phyloP scores from a whole-genome alignment of 2,113 vertebrate species.

The Neogobius melanostomus region DNA sequence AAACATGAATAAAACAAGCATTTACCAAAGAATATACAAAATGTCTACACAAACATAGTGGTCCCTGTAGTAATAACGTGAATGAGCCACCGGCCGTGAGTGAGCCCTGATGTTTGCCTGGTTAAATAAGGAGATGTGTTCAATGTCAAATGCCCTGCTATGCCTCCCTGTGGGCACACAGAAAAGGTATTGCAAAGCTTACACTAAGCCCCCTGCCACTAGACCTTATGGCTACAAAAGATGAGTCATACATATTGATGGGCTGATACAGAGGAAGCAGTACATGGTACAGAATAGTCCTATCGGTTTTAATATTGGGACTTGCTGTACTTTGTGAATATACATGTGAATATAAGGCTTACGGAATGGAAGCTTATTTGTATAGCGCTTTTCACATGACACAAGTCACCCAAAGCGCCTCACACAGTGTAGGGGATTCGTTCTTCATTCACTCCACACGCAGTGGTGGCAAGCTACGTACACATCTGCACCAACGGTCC shows the following conservation, averaged over 20 bases:
- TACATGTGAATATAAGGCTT: too few species aligned
- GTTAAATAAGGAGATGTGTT: conserved; percentile 39
- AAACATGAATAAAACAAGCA: background rate
- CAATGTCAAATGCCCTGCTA: conserved; percentile 41
- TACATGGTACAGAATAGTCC: conserved; percentile 34
- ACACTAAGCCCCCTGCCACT: conserved; percentile 3
- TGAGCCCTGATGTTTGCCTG: conserved; percentile 43
- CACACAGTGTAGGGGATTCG: too few species aligned
- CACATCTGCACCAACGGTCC: too few species aligned
- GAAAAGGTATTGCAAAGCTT: conserved; percentile 12
- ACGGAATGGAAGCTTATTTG: too few species aligned
- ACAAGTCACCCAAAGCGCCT: too few species aligned
- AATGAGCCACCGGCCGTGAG: conserved; percentile 55
- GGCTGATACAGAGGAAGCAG: conserved; percentile 27
- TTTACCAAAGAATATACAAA: background rate
- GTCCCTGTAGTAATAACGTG: conserved; percentile 23
- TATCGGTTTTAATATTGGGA: too few species aligned
- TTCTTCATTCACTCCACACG: too few species aligned
- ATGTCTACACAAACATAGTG: background rate
- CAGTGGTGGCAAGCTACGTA: too few species aligned
- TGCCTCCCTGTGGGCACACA: conserved; percentile 12
- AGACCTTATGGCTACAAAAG: conserved; percentile 29
- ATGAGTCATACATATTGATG: conserved; percentile 53
- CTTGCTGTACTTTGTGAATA: too few species aligned
- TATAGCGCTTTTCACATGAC: too few species aligned